Conservation (phyloP, 2,888 invertebrate genomes). For the Heliconius charithonia region DNA sequence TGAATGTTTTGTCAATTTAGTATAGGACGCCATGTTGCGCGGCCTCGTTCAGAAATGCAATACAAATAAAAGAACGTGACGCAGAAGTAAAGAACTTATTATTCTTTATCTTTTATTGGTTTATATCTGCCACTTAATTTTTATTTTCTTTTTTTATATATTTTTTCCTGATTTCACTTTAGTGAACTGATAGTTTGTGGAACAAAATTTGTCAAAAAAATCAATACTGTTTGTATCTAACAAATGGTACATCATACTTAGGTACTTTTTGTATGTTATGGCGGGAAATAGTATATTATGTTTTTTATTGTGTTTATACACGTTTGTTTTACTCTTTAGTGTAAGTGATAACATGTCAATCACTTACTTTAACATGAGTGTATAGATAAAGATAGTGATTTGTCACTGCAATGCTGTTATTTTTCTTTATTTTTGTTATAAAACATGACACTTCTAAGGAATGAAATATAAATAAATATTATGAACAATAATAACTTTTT, state of each 20-base stretch:
- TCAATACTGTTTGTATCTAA: background rate
- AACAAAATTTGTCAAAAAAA: background rate
- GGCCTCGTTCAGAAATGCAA: slow-evolving; percentile 49
- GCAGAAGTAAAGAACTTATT: slow-evolving; percentile 1
- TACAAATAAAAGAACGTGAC: slow-evolving; percentile 30
- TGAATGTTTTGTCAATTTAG: slow-evolving; percentile 48
- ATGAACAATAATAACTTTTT: too few species aligned
- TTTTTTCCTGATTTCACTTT: background rate
- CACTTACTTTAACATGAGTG: too few species aligned
- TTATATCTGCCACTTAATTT: background rate
- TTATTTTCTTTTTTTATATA: slow-evolving; percentile 62
- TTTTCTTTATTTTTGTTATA: too few species aligned
- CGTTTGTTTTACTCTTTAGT: too few species aligned
- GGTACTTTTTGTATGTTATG: background rate
- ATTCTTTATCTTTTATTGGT: slow-evolving; percentile 11
- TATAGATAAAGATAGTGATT: too few species aligned
- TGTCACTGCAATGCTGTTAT: too few species aligned
- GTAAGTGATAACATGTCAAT: too few species aligned
- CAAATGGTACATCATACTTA: background rate
- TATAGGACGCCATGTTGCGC: slow-evolving; percentile 50
- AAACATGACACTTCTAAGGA: too few species aligned
- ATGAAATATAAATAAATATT: too few species aligned
- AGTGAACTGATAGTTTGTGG: background rate
- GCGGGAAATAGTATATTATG: slow-evolving; percentile 2
- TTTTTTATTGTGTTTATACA: background rate